Percentiles rank a stretch among this genome's conserved stretches.
Conservation (phyloP, 2,797 vertebrate species). For the Apogon hyalosoma region DNA sequence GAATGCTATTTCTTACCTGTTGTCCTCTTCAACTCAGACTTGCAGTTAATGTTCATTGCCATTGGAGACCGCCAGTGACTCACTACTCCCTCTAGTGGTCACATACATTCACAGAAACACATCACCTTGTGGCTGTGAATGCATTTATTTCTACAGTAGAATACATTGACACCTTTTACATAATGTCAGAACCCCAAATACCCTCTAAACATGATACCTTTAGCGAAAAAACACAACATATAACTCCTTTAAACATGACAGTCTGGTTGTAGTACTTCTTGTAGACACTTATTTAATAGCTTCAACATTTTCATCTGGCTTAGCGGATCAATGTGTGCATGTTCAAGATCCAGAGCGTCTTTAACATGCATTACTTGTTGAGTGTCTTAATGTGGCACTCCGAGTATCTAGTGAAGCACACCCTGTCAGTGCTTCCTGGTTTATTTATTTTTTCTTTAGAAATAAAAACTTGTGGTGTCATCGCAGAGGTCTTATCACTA, state of each 20-base stretch:
- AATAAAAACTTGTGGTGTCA: constrained; percentile 11
- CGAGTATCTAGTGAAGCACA: constrained; percentile 19
- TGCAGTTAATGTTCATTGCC: too few relatives aligned
- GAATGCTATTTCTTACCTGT: too few relatives aligned
- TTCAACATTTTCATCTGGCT: constrained; percentile 33
- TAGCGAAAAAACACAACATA: too few relatives aligned
- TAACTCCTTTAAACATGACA: constrained; percentile 12
- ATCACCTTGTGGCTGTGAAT: too few relatives aligned
- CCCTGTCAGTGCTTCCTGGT: constrained; percentile 14
- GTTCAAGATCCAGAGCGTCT: constrained; percentile 20
- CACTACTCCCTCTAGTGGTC: too few relatives aligned
- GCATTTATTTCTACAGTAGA: too few relatives aligned
- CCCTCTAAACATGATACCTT: too few relatives aligned
- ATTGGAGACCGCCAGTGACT: too few relatives aligned
- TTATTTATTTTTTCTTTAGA: constrained; percentile 13
- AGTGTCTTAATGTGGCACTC: constrained; percentile 18
- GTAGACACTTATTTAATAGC: constrained; percentile 7
- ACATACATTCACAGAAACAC: too few relatives aligned
- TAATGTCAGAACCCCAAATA: too few relatives aligned
- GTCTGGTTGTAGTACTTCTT: constrained; percentile 16
- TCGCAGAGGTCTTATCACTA: neutral
- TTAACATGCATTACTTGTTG: neutral
- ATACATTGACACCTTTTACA: too few relatives aligned
- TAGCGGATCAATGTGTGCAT: constrained; percentile 25
- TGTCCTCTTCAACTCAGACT: too few relatives aligned